A percentile compares a stretch with the other conserved stretches of the same genome.
These are phyloP conservation scores for Rhyacichthys aspro DNA, from an alignment of 2,797 vertebrate species.

Conservation along the genomic window DNA sequence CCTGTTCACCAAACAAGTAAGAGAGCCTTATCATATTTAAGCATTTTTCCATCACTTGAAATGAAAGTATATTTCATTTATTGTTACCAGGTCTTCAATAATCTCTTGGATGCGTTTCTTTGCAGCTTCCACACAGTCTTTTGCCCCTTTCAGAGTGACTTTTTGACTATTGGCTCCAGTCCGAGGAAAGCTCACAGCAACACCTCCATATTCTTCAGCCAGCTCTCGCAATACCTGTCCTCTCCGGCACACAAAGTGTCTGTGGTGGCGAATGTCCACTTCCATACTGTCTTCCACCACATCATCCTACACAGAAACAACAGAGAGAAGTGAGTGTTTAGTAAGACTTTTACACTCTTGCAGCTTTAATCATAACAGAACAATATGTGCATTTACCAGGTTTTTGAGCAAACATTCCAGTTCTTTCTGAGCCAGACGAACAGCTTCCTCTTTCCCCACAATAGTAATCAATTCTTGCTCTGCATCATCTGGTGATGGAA, in stretches of 20 bases:
- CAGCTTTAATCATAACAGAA: background rate
- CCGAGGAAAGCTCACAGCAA: conserved; percentile 85
- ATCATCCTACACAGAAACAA: conserved; percentile 73
- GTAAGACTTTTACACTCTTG: background rate
- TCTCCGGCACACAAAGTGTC: conserved; percentile 82
- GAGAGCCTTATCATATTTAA: background rate
- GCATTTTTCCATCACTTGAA: no score
- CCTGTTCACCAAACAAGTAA: conserved; percentile 56
- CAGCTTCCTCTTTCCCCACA: conserved; percentile 81
- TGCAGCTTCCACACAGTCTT: conserved; percentile 83
- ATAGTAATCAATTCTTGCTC: conserved; percentile 86
- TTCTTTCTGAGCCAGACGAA: conserved; percentile 80
- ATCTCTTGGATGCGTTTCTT: conserved; percentile 85
- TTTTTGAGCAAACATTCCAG: conserved; percentile 83
- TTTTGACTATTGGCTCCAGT: conserved; percentile 80
- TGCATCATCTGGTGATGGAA: conserved; percentile 79
- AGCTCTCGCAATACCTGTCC: conserved; percentile 84
- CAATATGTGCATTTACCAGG: conserved; percentile 68
- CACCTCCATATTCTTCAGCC: conserved; percentile 83
- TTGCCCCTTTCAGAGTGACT: conserved; percentile 84
- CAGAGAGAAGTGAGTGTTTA: background rate
- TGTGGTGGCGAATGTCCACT: conserved; percentile 81
- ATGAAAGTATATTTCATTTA: background rate
- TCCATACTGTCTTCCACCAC: conserved; percentile 84
- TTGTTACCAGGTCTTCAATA: conserved; percentile 80